A percentile compares a stretch with the other conserved stretches of the same genome.
These are phyloP conservation scores for Tiliacea citrago DNA, from an alignment of 2,888 invertebrate genomes.

Conservation along the genomic window DNA sequence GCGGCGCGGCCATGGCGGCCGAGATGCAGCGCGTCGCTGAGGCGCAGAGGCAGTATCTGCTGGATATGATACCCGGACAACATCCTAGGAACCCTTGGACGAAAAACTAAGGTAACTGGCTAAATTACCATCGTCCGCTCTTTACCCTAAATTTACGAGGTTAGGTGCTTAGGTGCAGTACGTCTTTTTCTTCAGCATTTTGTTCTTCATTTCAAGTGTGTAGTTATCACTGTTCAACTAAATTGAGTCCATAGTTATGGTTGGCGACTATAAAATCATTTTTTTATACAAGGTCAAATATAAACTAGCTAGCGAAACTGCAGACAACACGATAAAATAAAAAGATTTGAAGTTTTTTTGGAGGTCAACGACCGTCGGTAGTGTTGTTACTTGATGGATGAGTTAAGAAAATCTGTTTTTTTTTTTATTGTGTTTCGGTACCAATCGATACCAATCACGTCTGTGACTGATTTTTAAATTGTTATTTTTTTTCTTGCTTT, in stretches of 20 bases:
- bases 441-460: no score
- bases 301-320: no score
- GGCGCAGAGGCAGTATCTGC: slow-evolving; percentile 97
- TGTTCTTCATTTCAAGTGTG: background rate
- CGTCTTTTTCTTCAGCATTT: background rate
- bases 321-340: no score
- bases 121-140: background rate
- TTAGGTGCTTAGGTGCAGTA: background rate
- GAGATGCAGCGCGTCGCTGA: slow-evolving; percentile 97
- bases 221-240: background rate
- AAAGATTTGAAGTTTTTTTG: no score
- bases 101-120: slow-evolving; percentile 80
- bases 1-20: slow-evolving; percentile 89
- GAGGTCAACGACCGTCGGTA: no score
- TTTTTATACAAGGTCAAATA: background rate
- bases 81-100: slow-evolving; percentile 87
- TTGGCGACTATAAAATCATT: background rate
- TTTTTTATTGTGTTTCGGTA: no score
- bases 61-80: slow-evolving; percentile 97
- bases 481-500: no score
- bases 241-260: background rate
- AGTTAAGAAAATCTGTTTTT: no score
- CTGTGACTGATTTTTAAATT: no score
- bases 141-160: background rate
- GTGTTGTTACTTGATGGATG: no score